A percentile compares a stretch with the other conserved stretches of the same genome.
Evolutionary conservation across 2,113 vertebrate genomes (phyloP).

Genomic region (Odocoileus hemionus): DNA sequence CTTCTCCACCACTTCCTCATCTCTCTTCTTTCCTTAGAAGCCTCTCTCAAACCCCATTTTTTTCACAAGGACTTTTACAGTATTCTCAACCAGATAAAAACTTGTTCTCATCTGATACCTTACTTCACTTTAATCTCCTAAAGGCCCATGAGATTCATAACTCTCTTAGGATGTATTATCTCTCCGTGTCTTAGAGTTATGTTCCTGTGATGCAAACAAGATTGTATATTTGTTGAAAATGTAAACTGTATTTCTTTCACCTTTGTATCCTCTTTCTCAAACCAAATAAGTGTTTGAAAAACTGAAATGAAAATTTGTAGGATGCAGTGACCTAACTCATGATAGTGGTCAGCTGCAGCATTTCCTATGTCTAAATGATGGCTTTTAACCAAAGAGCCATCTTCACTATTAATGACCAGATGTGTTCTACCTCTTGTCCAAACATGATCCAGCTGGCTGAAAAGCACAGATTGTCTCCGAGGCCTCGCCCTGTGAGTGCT

Average conservation of each 20-base stretch:
- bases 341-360: neutral
- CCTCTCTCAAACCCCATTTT: neutral
- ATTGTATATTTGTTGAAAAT: neutral
- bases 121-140: neutral
- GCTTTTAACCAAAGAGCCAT: slow-evolving; percentile 48
- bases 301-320: slow-evolving; percentile 4
- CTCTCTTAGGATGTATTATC: neutral
- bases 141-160: neutral
- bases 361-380: slow-evolving; percentile 48
- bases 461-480: neutral
- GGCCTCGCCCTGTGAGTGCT: neutral
- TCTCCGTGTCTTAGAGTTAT: neutral
- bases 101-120: neutral
- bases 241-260: neutral
- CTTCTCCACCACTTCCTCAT: neutral
- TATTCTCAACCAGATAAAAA: neutral
- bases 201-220: neutral
- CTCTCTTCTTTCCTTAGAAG: neutral
- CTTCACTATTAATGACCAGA: slow-evolving; percentile 56
- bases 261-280: neutral
- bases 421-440: slow-evolving; percentile 46
- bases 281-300: slow-evolving; percentile 16
- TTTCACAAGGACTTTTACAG: neutral
- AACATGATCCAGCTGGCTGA: slow-evolving; percentile 42
- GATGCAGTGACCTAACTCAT: neutral